These are phyloP conservation scores for Paradoxurus hermaphroditus DNA, from an alignment of 2,113 vertebrate genomes.

Conservation along the genomic window DNA sequence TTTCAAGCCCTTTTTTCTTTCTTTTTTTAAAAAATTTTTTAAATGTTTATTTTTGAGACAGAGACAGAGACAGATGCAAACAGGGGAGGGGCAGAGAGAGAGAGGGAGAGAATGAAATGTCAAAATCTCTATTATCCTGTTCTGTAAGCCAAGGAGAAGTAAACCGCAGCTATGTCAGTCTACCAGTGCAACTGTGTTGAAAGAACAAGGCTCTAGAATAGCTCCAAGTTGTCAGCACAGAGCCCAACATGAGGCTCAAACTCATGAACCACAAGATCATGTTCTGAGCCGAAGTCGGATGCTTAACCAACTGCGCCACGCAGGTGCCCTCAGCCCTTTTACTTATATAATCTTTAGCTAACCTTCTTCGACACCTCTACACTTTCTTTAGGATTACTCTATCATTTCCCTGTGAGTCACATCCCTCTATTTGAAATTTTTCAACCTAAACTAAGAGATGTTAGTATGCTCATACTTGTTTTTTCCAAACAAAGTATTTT, in stretches of 20 bases:
- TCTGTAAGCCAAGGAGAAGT: not conserved
- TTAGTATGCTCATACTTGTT: not conserved
- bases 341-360: not conserved
- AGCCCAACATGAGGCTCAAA: too few species aligned
- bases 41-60: too few species aligned
- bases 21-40: too few species aligned
- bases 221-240: too few species aligned
- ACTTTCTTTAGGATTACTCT: not conserved
- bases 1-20: not conserved
- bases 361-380: not conserved
- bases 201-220: not conserved
- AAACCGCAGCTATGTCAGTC: not conserved
- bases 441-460: not conserved
- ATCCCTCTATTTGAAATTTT: constrained; percentile 34
- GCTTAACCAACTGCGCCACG: too few species aligned
- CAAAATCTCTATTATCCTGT: not conserved
- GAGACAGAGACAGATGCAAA: too few species aligned
- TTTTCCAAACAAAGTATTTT: not conserved
- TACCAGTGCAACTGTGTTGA: not conserved
- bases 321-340: not conserved
- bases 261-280: too few species aligned
- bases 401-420: not conserved
- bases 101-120: not conserved
- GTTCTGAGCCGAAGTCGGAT: too few species aligned
- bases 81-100: too few species aligned